These are phyloP conservation scores for Agrilus cyanescens DNA, from an alignment of 2,888 invertebrate species.

Conservation along the genomic window DNA sequence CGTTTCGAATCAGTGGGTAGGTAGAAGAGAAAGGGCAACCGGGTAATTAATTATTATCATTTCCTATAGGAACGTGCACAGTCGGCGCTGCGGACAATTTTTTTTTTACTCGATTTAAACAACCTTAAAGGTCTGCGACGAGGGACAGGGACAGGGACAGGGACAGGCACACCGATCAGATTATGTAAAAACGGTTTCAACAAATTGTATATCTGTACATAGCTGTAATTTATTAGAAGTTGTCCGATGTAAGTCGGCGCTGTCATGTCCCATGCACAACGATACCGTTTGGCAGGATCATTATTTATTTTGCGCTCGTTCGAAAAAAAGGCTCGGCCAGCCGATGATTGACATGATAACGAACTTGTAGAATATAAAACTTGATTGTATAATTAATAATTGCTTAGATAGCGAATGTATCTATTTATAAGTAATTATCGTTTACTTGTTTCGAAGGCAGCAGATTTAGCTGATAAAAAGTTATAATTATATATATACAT, in stretches of 20 bases:
- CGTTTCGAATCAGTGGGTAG: no score
- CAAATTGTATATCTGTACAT: slow-evolving; percentile 26
- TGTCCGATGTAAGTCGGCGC: slow-evolving; percentile 23
- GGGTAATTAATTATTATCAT: no score
- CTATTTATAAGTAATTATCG: slow-evolving; percentile 13
- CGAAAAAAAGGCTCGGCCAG: slow-evolving; percentile 16
- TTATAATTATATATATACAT: slow-evolving; percentile 8
- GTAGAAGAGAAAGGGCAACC: no score
- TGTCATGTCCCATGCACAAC: slow-evolving; percentile 26
- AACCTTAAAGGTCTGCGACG: not conserved
- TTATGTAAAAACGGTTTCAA: slow-evolving; percentile 14
- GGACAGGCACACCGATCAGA: not conserved
- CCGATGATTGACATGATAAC: slow-evolving; percentile 27
- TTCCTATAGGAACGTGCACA: no score
- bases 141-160: slow-evolving; percentile 1
- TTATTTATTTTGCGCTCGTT: slow-evolving; percentile 20
- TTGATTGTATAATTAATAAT: slow-evolving; percentile 25
- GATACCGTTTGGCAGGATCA: slow-evolving; percentile 24
- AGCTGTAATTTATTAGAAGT: slow-evolving; percentile 30
- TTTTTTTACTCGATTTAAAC: no score
- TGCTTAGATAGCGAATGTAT: slow-evolving; percentile 11
- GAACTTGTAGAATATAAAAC: slow-evolving; percentile 24
- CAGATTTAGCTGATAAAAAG: slow-evolving; percentile 12
- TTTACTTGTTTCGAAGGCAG: slow-evolving; percentile 12
- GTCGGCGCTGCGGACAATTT: no score